These are phyloP conservation scores for Ciona savignyi DNA, from an alignment of 23 tunicate genomes.

Conservation along the genomic window DNA sequence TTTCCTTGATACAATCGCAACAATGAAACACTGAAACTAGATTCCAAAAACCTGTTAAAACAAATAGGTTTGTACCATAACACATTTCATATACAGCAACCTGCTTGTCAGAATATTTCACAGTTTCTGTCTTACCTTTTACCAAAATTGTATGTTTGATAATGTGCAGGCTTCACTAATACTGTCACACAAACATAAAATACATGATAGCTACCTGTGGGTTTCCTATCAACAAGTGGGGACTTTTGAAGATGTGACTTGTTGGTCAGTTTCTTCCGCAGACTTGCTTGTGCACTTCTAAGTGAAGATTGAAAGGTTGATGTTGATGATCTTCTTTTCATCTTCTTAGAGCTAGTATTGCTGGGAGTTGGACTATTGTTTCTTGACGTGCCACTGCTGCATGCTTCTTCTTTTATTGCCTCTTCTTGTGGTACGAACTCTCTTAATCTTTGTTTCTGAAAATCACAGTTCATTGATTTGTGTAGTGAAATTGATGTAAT, in stretches of 20 bases:
- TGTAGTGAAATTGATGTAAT: too few relatives aligned
- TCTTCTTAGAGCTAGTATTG: slow-evolving; percentile 5
- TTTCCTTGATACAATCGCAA: too few relatives aligned
- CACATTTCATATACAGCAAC: too few relatives aligned
- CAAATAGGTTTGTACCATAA: too few relatives aligned
- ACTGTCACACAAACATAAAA: background rate
- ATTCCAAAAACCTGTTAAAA: too few relatives aligned
- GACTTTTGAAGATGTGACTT: background rate
- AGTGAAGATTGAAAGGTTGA: background rate
- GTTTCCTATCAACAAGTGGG: background rate
- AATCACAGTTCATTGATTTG: background rate
- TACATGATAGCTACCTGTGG: background rate
- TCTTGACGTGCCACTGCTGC: background rate
- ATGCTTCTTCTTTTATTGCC: background rate
- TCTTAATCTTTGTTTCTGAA: background rate
- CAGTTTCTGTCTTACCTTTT: too few relatives aligned
- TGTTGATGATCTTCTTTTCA: background rate
- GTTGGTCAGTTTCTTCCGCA: background rate
- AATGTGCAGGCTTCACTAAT: too few relatives aligned
- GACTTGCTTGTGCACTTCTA: background rate
- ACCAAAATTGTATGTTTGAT: too few relatives aligned
- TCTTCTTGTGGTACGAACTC: background rate
- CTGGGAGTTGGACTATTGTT: slow-evolving; percentile 12
- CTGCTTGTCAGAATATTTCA: too few relatives aligned
- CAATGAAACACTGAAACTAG: too few relatives aligned